Percentiles rank a stretch among this genome's conserved stretches.
phyloP scores from a whole-genome alignment of 37 sponge, comb jelly and placozoan species.

The Ianthella basta region DNA sequence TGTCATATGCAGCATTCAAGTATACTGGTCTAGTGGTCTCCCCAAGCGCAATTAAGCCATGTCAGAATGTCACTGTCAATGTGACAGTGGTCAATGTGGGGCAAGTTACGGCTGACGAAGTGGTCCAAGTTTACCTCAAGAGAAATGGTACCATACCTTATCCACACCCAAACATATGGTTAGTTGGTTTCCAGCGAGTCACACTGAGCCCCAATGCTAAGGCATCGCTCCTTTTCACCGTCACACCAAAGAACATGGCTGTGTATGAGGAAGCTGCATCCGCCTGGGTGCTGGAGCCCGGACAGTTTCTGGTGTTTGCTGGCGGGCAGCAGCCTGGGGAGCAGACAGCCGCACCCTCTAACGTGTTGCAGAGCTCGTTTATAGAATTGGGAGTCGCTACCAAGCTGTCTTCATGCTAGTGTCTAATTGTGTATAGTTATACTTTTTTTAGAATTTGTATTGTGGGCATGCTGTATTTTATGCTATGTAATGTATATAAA shows the following conservation, averaged over 20 bases:
- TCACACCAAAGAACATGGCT: constrained; percentile 37
- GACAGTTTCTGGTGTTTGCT: constrained; percentile 32
- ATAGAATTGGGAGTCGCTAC: background rate
- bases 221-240: background rate
- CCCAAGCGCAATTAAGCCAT: constrained; percentile 27
- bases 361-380: constrained; percentile 47
- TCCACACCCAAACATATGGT: constrained; percentile 36
- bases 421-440: background rate
- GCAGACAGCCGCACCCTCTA: constrained; percentile 41
- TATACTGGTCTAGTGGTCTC: constrained; percentile 28
- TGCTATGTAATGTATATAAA: no score
- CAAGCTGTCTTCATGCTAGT: background rate
- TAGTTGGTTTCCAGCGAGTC: constrained; percentile 56
- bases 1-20: constrained; percentile 42
- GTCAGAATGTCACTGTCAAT: constrained; percentile 32
- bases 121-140: constrained; percentile 58
- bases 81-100: constrained; percentile 56
- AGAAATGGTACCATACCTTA: background rate
- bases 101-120: constrained; percentile 53
- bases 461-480: no score
- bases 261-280: background rate
- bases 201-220: constrained; percentile 1
- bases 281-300: constrained; percentile 31
- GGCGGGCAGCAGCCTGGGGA: constrained; percentile 51
- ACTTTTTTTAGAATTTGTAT: no score